Conservation (phyloP, 1,140 invertebrate species). For the Cydia pomonella region DNA sequence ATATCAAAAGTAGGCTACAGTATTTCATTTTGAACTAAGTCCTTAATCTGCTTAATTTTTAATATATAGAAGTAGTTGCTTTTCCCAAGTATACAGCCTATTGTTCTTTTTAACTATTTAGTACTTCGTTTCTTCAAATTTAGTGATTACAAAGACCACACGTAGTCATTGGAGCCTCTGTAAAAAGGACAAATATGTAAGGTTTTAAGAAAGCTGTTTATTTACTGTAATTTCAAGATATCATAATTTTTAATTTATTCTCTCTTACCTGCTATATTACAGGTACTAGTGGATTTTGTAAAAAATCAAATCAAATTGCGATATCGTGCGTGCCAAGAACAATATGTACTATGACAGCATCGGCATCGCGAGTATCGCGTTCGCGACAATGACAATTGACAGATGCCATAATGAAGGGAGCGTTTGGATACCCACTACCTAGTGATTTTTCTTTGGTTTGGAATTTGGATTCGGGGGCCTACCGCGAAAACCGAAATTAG, state of each 20-base stretch:
- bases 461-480: not conserved
- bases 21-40: not conserved
- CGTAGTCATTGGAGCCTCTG: not conserved
- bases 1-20: not conserved
- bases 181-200: not conserved
- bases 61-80: not conserved
- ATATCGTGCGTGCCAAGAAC: not conserved
- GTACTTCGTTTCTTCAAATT: not conserved
- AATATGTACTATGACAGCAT: not conserved
- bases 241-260: not conserved
- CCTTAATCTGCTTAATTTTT: not conserved
- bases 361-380: too few species aligned
- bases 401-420: not conserved
- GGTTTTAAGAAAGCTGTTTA: not conserved
- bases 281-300: not conserved
- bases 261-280: not conserved
- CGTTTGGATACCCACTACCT: not conserved
- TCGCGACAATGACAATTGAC: not conserved
- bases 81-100: not conserved
- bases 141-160: not conserved
- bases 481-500: too few species aligned
- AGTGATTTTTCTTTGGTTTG: not conserved
- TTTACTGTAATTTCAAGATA: not conserved
- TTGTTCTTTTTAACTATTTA: not conserved
- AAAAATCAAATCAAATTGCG: not conserved